A percentile compares a stretch with the other conserved stretches of the same genome.
These are phyloP conservation scores for Hypocryptadius cinnamomeus DNA, from an alignment of 2,113 vertebrate species.

Conservation along the genomic window DNA sequence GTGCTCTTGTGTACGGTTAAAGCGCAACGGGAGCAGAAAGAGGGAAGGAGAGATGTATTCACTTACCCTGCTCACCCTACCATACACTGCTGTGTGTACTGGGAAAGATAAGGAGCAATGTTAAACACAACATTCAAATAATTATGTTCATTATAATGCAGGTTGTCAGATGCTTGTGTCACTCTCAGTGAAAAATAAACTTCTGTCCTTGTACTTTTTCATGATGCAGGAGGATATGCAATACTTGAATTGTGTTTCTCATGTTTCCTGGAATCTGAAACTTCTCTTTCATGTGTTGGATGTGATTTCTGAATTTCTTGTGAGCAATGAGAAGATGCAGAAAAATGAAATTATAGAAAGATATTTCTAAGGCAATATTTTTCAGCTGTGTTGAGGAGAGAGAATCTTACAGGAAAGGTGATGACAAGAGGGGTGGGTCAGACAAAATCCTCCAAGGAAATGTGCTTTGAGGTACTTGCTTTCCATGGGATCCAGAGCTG, in stretches of 20 bases:
- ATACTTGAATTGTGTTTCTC: not conserved
- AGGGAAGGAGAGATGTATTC: not conserved
- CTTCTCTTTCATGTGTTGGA: not conserved
- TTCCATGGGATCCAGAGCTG: not conserved
- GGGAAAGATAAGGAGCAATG: not conserved
- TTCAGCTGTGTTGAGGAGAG: not conserved
- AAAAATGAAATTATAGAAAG: not conserved
- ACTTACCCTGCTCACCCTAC: not conserved
- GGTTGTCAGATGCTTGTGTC: not conserved
- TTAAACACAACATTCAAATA: not conserved
- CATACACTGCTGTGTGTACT: not conserved
- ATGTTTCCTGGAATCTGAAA: not conserved
- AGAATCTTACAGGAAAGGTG: not conserved
- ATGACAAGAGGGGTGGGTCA: not conserved
- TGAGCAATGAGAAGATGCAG: not conserved
- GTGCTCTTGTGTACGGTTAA: not conserved
- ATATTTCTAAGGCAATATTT: not conserved
- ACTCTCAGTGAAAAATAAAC: not conserved
- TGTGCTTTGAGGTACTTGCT: not conserved
- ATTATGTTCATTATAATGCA: not conserved
- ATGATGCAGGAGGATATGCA: not conserved
- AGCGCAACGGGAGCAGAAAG: not conserved
- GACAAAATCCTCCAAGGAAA: not conserved
- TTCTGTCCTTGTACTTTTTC: not conserved
- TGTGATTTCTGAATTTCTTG: not conserved